These are phyloP conservation scores for Thelaira solivaga DNA, from an alignment of 2,888 invertebrate species.

Conservation along the genomic window DNA sequence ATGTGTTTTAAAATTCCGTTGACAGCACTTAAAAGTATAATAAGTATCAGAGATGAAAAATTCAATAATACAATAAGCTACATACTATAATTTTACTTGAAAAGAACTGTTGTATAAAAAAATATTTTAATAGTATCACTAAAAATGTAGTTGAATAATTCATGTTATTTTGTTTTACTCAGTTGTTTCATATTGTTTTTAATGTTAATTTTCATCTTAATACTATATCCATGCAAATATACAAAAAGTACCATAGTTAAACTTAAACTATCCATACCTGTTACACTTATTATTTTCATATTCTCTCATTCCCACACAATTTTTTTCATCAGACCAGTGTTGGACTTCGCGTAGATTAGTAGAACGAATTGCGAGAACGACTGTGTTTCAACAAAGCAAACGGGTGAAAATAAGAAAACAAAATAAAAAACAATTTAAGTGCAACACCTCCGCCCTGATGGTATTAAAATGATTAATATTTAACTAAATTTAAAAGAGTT, in stretches of 20 bases:
- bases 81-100: too few relatives aligned
- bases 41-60: neutral
- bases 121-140: too few relatives aligned
- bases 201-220: too few relatives aligned
- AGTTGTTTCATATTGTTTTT: too few relatives aligned
- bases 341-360: slow-evolving; percentile 46
- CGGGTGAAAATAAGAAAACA: slow-evolving; percentile 44
- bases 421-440: slow-evolving; percentile 36
- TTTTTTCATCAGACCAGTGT: slow-evolving; percentile 50
- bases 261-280: neutral
- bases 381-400: slow-evolving; percentile 26
- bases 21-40: too few relatives aligned
- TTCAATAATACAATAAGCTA: too few relatives aligned
- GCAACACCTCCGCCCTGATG: slow-evolving; percentile 72
- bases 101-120: too few relatives aligned
- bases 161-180: too few relatives aligned
- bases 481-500: slow-evolving; percentile 64
- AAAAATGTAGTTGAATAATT: too few relatives aligned
- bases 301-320: slow-evolving; percentile 41
- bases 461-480: slow-evolving; percentile 70
- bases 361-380: slow-evolving; percentile 19
- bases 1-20: too few relatives aligned
- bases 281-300: slow-evolving; percentile 26
- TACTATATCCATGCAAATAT: too few relatives aligned
- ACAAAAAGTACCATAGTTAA: neutral